Conservation (phyloP, 2,888 invertebrate genomes). For the Ormyrus rosae region DNA sequence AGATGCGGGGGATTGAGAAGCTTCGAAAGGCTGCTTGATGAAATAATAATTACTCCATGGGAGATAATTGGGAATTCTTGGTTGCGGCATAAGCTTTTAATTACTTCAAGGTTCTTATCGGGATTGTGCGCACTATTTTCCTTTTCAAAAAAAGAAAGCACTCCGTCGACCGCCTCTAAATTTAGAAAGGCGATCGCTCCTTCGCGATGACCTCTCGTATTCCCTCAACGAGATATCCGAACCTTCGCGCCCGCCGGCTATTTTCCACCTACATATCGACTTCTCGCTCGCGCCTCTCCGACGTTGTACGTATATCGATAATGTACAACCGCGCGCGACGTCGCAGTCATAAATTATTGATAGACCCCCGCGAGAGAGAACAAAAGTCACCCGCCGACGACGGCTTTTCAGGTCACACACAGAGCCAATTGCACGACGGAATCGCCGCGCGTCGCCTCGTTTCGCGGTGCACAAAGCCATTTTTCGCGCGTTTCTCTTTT, state of each 20-base stretch:
- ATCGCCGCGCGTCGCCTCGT: conserved; percentile 1
- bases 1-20: too few relatives aligned
- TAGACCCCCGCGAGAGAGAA: conserved; percentile 41
- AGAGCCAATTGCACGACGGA: not conserved
- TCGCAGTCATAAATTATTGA: conserved; percentile 54
- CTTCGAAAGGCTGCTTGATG: too few relatives aligned
- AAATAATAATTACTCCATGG: not conserved
- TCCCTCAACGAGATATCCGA: too few relatives aligned
- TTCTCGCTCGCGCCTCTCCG: too few relatives aligned
- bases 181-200: too few relatives aligned
- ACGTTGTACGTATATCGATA: not conserved
- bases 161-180: too few relatives aligned
- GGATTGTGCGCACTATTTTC: not conserved
- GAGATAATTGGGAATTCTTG: conserved; percentile 16
- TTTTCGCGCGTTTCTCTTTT: not conserved
- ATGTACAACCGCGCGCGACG: conserved; percentile 3
- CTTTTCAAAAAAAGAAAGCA: too few relatives aligned
- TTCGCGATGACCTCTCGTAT: too few relatives aligned
- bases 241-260: too few relatives aligned
- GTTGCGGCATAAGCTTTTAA: not conserved
- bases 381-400: conserved; percentile 40
- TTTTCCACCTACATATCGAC: too few relatives aligned
- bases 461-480: not conserved
- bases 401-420: conserved; percentile 45
- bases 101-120: conserved; percentile 22